phyloP scores from a whole-genome alignment of 2,888 invertebrate species.

The Drosophila nr. perissopoda region DNA sequence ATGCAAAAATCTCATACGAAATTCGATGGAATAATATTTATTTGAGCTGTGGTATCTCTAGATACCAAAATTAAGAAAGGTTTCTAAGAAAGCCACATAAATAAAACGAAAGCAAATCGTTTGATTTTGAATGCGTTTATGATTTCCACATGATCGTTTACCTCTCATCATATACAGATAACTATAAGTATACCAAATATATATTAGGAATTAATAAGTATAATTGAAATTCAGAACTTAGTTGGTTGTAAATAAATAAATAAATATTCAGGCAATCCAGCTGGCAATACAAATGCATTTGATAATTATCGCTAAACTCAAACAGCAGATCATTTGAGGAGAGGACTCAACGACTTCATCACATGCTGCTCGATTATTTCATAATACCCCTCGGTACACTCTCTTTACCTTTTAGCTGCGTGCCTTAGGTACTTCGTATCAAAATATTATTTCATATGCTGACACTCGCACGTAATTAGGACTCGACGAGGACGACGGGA shows the following conservation, averaged over 20 bases:
- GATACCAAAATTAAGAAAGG: background rate
- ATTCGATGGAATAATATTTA: background rate
- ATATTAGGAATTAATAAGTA: background rate
- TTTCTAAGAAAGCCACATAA: background rate
- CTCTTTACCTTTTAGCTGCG: constrained; percentile 23
- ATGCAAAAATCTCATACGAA: background rate
- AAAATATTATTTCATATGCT: constrained; percentile 81
- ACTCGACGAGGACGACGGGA: constrained; percentile 22
- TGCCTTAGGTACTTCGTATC: constrained; percentile 64
- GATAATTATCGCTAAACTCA: background rate
- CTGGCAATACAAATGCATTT: background rate
- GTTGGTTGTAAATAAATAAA: background rate
- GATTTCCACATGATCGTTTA: constrained; percentile 23
- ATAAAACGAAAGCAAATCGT: constrained; percentile 61
- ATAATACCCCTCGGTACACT: background rate
- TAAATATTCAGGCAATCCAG: background rate
- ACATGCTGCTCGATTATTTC: background rate
- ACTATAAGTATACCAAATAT: background rate
- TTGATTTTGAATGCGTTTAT: constrained; percentile 60
- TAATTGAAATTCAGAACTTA: background rate
- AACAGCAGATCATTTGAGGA: background rate
- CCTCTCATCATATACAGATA: background rate
- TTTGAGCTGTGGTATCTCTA: background rate
- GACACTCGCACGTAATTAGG: constrained; percentile 81
- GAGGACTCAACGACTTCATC: too few species aligned